Base-by-base conservation (phyloP, 1,140 invertebrate species). In the Calephelis nemesis region DNA sequence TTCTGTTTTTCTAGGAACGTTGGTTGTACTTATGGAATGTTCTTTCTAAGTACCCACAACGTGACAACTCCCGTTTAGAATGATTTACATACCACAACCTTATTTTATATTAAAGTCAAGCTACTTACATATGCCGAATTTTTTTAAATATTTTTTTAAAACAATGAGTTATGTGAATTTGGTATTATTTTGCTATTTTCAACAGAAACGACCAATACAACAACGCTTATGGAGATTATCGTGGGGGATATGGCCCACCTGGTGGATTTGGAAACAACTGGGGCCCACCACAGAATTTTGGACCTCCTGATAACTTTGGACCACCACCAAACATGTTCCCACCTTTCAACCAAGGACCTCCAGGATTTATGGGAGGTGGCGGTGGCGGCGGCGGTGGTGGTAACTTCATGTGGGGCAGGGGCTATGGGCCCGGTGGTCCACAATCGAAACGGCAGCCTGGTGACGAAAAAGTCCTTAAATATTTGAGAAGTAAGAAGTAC, bases 191-290 rank as follows among this genome's bases (percentile, higher is more conserved):
- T 52, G 50, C 40, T 49, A 9, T 68, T 66, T 72, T 64, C 65
- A 62, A 62, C 47, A 75, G 69, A 40, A 78, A 82, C 70, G 63
- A 77, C 15, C 79, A 75, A 8, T 87, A 85, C 30, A 80, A 77
- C 50, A 81, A 85, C 75, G 84, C 83, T 7, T 87, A 79, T 78
- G 83, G 84, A n/a, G 70, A 79, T 65, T 87, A 87, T 50, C 74
- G 71, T 30, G 84, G 84, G 13, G 84, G 84, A 12, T 85, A 85
- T 71, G 82, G 79, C 12, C 80, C 74, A 58, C 71, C 74, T 0
- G 70, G 75, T 47, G 67, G 72, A 63, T 70, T 68, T 65, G 68
- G 72, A 2, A 66, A 60, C 47, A 60, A 58, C 40, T 66, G 52
- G 65, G 65, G 68, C 19, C 65, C 50, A 30, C 66, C 62, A 10